Evolutionary conservation across 2,888 invertebrate species (phyloP), one percentile per base, ranked within the genome.

Genomic region (Stenodera caucasica): DNA sequence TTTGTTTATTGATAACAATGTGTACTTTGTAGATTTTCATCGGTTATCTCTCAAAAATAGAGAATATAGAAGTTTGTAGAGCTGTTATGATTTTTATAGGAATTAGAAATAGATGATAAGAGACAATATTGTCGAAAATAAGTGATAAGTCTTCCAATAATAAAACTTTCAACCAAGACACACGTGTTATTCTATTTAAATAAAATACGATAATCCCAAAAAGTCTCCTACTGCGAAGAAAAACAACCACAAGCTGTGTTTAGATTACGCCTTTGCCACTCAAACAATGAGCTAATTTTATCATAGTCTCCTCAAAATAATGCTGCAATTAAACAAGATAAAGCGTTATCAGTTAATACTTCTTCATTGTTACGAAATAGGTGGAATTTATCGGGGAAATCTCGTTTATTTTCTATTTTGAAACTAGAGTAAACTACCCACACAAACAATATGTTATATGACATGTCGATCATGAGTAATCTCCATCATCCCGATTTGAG

Each of bases 371-470:
- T 18, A 45, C 12, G 18, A 45, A 45, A 45, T 8, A 45, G 11
- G 11, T 9, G 21, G 11, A 45, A 21, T 9, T 21, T 45, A 40
- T 40, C 40, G 8, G 12, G 21, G 12, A 45, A 18, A 45, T 45
- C 45, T 45, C 21, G 12, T 12, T 21, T 45, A 12, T 21, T 45
- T 18, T 45, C 4, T 1, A n/a, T n/a, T n/a, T n/a, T n/a, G n/a
- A 37, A 15, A 15, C 37, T 15, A 15, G 18, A 7, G 7, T 35
- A 35, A n/a, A 35, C 35, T 14, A 7, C 35, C n/a, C 35, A 35
- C 35, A 32, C 32, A n/a, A 32, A 2, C 9, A 52, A 51, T 51
- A 53, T 62, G n/a, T n/a, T n/a, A n/a, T n/a, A n/a, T n/a, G n/a
- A n/a, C n/a, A n/a, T n/a, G n/a, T n/a, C n/a, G n/a, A n/a, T n/a